Percentiles rank a stretch among this genome's conserved stretches.
These are phyloP conservation scores for Neodiprion pinetum DNA, from an alignment of 1,140 invertebrate species.

Conservation along the genomic window DNA sequence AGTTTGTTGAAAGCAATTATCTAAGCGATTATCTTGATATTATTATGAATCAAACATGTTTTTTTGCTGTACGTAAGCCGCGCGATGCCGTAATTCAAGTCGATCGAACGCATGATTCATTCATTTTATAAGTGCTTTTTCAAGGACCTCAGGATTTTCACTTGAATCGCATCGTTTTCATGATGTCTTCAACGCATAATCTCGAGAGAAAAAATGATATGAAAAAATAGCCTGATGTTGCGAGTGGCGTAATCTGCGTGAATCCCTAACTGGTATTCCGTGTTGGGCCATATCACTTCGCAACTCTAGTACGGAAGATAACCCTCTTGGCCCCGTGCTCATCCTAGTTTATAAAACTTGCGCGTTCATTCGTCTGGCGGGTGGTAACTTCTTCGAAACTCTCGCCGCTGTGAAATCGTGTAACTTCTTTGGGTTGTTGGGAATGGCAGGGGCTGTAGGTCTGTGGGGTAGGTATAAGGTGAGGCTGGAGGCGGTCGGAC, in stretches of 20 bases:
- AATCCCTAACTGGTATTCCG: constrained; percentile 42
- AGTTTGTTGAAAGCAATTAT: no score
- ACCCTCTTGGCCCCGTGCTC: constrained; percentile 43
- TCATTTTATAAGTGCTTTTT: not conserved
- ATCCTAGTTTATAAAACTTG: constrained; percentile 46
- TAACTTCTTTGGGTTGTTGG: constrained; percentile 2
- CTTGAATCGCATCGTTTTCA: no score
- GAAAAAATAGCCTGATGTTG: not conserved
- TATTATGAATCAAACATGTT: not conserved
- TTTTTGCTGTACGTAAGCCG: not conserved
- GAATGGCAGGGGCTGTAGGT: not conserved
- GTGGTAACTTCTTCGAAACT: constrained; percentile 1
- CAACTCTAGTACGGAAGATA: constrained; percentile 41
- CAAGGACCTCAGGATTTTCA: not conserved
- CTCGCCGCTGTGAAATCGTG: not conserved
- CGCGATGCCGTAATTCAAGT: not conserved
- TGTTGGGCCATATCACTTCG: constrained; percentile 41
- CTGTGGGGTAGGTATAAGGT: not conserved
- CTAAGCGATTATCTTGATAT: no score
- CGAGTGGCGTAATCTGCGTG: constrained; percentile 40
- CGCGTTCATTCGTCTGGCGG: constrained; percentile 10
- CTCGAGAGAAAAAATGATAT: not conserved
- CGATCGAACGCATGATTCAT: not conserved
- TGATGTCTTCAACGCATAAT: not conserved
- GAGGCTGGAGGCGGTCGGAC: not conserved